A percentile compares a stretch with the other conserved stretches of the same genome.
Evolutionary conservation across 2,113 vertebrate species (phyloP).

Genomic region (Plectropomus leopardus): DNA sequence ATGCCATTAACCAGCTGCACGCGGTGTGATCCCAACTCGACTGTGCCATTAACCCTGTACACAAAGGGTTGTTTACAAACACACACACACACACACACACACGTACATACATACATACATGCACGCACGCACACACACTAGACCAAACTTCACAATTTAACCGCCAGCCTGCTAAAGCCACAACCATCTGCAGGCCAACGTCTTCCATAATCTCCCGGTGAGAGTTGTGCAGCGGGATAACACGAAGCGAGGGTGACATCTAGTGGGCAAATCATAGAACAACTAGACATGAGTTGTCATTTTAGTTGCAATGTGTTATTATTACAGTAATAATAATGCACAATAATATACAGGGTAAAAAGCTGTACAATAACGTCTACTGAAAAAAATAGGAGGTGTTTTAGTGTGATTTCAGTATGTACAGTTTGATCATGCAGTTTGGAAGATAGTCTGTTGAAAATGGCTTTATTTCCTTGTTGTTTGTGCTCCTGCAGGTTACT

Average conservation of each 20-base stretch:
- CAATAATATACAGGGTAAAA: not conserved
- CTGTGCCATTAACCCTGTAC: constrained; percentile 73
- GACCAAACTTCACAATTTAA: constrained; percentile 41
- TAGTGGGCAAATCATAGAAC: constrained; percentile 40
- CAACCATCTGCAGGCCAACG: constrained; percentile 19
- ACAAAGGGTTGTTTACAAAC: constrained; percentile 70
- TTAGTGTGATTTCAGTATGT: not conserved
- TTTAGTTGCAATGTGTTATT: not conserved
- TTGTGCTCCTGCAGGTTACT: not conserved
- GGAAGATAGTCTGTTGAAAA: not conserved
- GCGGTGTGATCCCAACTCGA: constrained; percentile 66
- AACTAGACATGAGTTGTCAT: not conserved
- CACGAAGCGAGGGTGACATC: constrained; percentile 59
- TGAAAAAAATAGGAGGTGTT: not conserved
- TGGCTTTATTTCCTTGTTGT: not conserved
- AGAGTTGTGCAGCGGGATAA: not conserved
- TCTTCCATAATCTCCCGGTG: constrained; percentile 5
- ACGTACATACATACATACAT: not conserved
- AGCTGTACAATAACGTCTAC: not conserved
- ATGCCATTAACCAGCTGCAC: constrained; percentile 79
- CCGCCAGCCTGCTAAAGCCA: constrained; percentile 10
- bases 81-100: constrained; percentile 21
- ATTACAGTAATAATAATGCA: not conserved
- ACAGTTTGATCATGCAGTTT: not conserved
- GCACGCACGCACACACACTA: constrained; percentile 1